Evolutionary conservation across 2,888 invertebrate genomes (phyloP).

Genomic region (Xestia sexstrigata): DNA sequence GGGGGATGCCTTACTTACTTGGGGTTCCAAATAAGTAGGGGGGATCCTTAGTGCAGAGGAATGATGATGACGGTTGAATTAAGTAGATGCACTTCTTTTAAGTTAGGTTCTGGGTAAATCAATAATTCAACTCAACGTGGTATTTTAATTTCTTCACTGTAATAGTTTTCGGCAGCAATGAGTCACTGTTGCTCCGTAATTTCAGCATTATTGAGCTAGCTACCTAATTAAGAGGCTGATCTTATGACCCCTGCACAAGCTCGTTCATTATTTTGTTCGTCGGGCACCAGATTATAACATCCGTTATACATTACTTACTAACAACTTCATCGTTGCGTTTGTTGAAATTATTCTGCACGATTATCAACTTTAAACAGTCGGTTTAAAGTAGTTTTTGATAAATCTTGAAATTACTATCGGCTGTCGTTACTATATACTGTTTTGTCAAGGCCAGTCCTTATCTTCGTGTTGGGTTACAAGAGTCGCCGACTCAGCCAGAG

Average conservation of each 20-base stretch:
- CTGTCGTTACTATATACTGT: conserved; percentile 49
- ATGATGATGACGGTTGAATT: not conserved
- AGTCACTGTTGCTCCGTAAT: conserved; percentile 36
- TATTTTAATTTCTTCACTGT: conserved; percentile 7
- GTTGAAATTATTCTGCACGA: conserved; percentile 26
- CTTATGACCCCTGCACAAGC: conserved; percentile 71
- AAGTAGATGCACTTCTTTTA: not conserved
- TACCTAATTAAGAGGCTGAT: conserved; percentile 68
- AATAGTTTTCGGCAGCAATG: conserved; percentile 34
- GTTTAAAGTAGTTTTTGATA: conserved; percentile 52
- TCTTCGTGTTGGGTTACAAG: conserved; percentile 84
- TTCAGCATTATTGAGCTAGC: conserved; percentile 59
- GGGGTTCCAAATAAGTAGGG: not conserved
- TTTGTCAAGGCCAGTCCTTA: conserved; percentile 83
- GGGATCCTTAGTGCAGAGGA: not conserved
- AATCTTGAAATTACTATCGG: conserved; percentile 57
- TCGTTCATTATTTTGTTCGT: conserved; percentile 75
- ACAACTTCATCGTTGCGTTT: conserved; percentile 59
- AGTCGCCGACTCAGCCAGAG: conserved; percentile 80
- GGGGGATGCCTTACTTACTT: no score
- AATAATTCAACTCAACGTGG: conserved; percentile 6
- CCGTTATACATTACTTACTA: conserved; percentile 74
- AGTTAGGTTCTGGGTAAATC: not conserved
- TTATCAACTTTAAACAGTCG: conserved; percentile 44
- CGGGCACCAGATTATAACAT: conserved; percentile 80